phyloP scores from a whole-genome alignment of 2,888 invertebrate genomes.

The Spodoptera littoralis region DNA sequence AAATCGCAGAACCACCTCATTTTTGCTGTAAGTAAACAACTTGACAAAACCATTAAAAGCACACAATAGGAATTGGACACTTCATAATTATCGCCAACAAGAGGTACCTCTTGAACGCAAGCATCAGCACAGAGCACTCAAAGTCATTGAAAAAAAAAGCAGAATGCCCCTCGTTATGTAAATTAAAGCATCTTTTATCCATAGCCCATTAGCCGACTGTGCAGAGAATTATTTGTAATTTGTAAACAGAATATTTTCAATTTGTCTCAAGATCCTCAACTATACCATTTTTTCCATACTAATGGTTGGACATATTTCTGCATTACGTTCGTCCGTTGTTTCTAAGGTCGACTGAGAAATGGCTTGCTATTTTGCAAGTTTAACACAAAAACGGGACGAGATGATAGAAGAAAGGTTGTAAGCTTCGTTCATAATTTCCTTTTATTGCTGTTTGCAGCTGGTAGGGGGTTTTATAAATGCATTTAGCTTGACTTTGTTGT shows the following conservation, averaged over 20 bases:
- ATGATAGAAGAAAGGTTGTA: conserved; percentile 43
- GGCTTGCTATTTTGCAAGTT: conserved; percentile 62
- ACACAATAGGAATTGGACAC: conserved; percentile 52
- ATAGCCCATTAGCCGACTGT: conserved; percentile 73
- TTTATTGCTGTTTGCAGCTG: conserved; percentile 46
- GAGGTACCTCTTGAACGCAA: conserved; percentile 65
- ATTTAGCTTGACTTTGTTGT: conserved; percentile 27
- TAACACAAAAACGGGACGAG: conserved; percentile 57
- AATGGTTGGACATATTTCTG: conserved; percentile 73
- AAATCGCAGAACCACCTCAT: too few species aligned
- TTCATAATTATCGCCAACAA: conserved; percentile 66
- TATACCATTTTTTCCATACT: conserved; percentile 62
- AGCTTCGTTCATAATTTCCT: conserved; percentile 51
- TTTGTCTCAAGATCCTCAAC: conserved; percentile 70
- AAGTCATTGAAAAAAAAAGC: conserved; percentile 67
- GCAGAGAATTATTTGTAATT: conserved; percentile 80
- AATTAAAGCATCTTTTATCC: conserved; percentile 82
- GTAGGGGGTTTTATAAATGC: conserved; percentile 38
- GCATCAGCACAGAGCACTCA: conserved; percentile 51
- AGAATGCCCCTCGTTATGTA: conserved; percentile 78
- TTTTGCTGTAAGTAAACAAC: not conserved
- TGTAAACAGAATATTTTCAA: conserved; percentile 78
- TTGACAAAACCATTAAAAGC: conserved; percentile 5
- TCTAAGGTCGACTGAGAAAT: conserved; percentile 70
- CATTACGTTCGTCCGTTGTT: conserved; percentile 66